Conservation (phyloP, 2,888 invertebrate species). For the Zootermopsis nevadensis region DNA sequence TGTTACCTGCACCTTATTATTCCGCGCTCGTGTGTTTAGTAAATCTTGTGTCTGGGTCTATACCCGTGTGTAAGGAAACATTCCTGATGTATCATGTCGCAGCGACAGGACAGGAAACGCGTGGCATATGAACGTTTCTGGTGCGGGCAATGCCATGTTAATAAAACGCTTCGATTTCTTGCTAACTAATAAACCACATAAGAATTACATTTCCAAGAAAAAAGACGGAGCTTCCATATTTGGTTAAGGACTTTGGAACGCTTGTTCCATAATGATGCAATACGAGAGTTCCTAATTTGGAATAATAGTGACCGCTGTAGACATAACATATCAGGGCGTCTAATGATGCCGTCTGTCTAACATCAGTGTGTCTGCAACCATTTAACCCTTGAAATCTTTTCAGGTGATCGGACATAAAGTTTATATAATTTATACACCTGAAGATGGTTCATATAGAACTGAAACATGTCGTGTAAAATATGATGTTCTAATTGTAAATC, state of each 20-base stretch:
- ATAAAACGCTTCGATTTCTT: constrained; percentile 27
- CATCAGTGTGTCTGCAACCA: background rate
- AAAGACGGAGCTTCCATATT: constrained; percentile 46
- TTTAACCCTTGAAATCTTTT: too few species aligned
- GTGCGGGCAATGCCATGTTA: background rate
- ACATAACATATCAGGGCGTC: background rate
- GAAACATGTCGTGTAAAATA: too few species aligned
- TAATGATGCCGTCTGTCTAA: background rate
- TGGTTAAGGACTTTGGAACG: constrained; percentile 42
- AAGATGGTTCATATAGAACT: too few species aligned
- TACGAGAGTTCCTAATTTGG: constrained; percentile 47
- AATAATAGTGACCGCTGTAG: constrained; percentile 9
- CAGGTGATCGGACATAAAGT: too few species aligned
- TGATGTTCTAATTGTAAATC: too few species aligned
- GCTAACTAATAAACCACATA: constrained; percentile 36
- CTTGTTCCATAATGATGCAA: constrained; percentile 48
- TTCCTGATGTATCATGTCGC: too few species aligned
- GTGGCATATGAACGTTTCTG: background rate
- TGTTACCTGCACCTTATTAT: background rate
- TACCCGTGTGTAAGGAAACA: too few species aligned
- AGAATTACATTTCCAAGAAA: constrained; percentile 45
- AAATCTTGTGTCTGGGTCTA: background rate
- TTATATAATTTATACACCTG: too few species aligned
- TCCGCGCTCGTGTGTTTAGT: background rate
- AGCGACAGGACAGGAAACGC: background rate